Evolutionary conservation across 1,140 invertebrate genomes (phyloP).

Genomic region (Sminthurinus signatus): DNA sequence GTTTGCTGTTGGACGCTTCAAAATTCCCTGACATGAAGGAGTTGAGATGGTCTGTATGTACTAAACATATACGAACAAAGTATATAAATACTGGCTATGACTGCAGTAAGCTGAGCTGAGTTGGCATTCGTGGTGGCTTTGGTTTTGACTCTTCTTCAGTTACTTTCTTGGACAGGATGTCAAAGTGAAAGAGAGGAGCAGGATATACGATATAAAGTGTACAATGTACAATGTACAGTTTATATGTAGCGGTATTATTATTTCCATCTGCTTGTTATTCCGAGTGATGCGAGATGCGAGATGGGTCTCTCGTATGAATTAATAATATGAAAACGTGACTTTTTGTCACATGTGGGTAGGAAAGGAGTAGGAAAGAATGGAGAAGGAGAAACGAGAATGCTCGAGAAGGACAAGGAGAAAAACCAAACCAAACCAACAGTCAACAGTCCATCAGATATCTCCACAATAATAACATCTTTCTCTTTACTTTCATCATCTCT

Average conservation of each 20-base stretch:
- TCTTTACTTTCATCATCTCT: neutral
- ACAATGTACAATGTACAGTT: no score
- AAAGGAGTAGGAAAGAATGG: no score
- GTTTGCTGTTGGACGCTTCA: no score
- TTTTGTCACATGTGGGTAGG: conserved; percentile 26
- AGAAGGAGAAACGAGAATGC: no score
- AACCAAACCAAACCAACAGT: conserved; percentile 10
- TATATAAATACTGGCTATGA: neutral
- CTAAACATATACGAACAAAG: neutral
- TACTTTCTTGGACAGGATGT: conserved; percentile 15
- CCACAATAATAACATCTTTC: conserved; percentile 4
- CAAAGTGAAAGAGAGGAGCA: neutral
- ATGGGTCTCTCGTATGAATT: conserved; percentile 27
- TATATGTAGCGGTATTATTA: conserved; percentile 16
- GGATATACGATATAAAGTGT: neutral
- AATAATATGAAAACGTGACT: conserved; percentile 37
- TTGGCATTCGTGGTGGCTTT: neutral
- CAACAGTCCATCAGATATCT: conserved; percentile 1
- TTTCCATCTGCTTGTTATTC: conserved; percentile 32
- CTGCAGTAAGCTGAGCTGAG: neutral
- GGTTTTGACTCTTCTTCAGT: conserved; percentile 1
- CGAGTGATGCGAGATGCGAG: conserved; percentile 10
- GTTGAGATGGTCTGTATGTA: neutral
- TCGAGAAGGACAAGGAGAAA: neutral
- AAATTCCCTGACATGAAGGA: neutral